A percentile compares a stretch with the other conserved stretches of the same genome.
These are phyloP conservation scores for Euglossa dilemma DNA, from an alignment of 1,140 invertebrate genomes.

Conservation along the genomic window DNA sequence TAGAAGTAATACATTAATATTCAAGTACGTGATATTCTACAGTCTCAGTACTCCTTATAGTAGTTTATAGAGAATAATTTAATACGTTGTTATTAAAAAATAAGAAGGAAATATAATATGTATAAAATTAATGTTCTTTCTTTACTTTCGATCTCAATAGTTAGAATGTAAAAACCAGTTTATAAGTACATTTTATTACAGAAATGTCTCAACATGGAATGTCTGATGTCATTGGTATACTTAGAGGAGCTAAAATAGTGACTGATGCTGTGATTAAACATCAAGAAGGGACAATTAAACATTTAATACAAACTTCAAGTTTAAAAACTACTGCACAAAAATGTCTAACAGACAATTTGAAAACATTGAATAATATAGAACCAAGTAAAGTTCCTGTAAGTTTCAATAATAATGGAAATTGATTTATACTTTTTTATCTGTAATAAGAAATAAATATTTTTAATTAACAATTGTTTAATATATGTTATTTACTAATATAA, in stretches of 20 bases:
- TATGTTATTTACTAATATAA: not conserved
- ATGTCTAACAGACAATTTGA: conserved; percentile 62
- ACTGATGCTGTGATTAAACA: conserved; percentile 73
- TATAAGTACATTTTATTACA: conserved; percentile 9
- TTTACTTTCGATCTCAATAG: not conserved
- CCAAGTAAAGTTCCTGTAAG: conserved; percentile 81
- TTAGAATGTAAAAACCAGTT: not conserved
- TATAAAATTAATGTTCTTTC: not conserved
- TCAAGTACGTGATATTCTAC: not conserved
- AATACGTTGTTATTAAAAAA: not conserved
- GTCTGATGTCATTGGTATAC: conserved; percentile 75
- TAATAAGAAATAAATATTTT: not conserved
- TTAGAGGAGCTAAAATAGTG: conserved; percentile 75
- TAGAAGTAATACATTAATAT: not conserved
- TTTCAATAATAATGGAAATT: conserved; percentile 56
- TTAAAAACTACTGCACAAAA: conserved; percentile 69
- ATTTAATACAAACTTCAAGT: conserved; percentile 73
- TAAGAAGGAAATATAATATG: not conserved
- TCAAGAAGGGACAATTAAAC: conserved; percentile 71
- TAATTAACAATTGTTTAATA: not conserved
- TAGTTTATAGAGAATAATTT: not conserved
- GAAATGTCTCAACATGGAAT: conserved; percentile 74
- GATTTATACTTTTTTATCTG: not conserved
- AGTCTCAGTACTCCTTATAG: conserved; percentile 3
- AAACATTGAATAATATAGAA: conserved; percentile 73